These are phyloP conservation scores for Galerucella nymphaeae DNA, from an alignment of 2,888 invertebrate genomes.

Conservation along the genomic window DNA sequence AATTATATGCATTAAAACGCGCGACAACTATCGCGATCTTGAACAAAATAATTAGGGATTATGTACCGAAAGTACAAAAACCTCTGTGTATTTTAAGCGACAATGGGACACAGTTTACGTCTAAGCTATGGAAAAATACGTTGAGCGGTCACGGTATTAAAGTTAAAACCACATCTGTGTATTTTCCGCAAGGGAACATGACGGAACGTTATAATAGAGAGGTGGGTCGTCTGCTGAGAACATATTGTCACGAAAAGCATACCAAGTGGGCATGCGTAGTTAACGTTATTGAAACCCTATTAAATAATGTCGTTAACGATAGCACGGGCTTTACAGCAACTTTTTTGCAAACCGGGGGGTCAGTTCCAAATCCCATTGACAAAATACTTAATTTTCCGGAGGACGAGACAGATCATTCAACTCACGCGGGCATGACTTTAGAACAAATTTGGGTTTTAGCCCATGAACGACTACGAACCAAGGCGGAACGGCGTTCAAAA, in stretches of 20 bases:
- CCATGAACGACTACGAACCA: background rate
- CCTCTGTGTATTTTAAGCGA: slow-evolving; percentile 45
- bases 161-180: background rate
- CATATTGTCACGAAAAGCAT: background rate
- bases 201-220: too few relatives aligned
- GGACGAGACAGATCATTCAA: too few relatives aligned
- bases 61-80: slow-evolving; percentile 32
- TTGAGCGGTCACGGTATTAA: background rate
- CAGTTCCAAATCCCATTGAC: too few relatives aligned
- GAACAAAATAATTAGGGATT: slow-evolving; percentile 16
- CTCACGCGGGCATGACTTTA: background rate
- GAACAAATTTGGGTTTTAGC: slow-evolving; percentile 22
- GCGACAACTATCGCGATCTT: slow-evolving; percentile 31
- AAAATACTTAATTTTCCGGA: too few relatives aligned
- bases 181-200: too few relatives aligned
- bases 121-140: background rate
- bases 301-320: background rate
- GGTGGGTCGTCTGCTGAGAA: too few relatives aligned
- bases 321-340: background rate
- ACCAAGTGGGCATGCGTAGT: background rate
- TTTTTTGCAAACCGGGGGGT: background rate
- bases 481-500: slow-evolving; percentile 13
- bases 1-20: slow-evolving; percentile 23
- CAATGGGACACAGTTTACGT: slow-evolving; percentile 2
- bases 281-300: background rate